These are phyloP conservation scores for Conopomorpha cramerella DNA, from an alignment of 1,140 invertebrate species.

Conservation along the genomic window DNA sequence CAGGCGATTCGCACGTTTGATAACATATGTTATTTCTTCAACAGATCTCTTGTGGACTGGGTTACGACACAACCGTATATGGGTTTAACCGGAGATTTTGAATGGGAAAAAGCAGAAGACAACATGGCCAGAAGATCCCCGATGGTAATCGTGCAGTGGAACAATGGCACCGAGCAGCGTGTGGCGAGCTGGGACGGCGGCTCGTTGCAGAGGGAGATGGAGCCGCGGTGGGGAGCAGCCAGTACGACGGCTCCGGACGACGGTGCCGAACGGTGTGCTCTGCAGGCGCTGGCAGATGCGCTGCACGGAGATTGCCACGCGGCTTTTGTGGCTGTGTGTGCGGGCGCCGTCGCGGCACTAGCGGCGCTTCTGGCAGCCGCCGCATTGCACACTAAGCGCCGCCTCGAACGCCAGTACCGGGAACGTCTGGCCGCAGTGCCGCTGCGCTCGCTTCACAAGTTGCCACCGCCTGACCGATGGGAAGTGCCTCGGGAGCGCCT, in stretches of 20 bases:
- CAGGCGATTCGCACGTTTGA: too few species aligned
- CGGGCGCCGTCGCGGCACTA: conserved; percentile 69
- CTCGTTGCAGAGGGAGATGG: neutral
- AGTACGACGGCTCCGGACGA: conserved; percentile 68
- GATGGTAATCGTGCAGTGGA: conserved; percentile 21
- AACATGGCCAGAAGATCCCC: conserved; percentile 11
- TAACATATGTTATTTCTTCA: conserved; percentile 3
- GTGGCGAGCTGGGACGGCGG: neutral
- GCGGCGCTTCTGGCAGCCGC: conserved; percentile 64
- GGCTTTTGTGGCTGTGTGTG: conserved; percentile 72
- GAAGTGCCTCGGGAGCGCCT: conserved; percentile 82
- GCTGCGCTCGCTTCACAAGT: conserved; percentile 67
- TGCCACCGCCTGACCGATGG: conserved; percentile 77
- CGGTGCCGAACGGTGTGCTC: conserved; percentile 68
- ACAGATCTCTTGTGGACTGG: conserved; percentile 18
- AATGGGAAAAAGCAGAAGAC: conserved; percentile 12
- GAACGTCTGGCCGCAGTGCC: conserved; percentile 74
- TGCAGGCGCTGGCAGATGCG: conserved; percentile 67
- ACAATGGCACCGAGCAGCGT: conserved; percentile 4
- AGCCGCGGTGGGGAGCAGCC: conserved; percentile 64
- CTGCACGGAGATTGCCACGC: conserved; percentile 73
- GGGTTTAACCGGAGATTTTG: conserved; percentile 21
- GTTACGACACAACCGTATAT: conserved; percentile 8
- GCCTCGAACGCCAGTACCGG: conserved; percentile 74
- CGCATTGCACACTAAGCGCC: conserved; percentile 72